Evolutionary conservation across 2,888 invertebrate species (phyloP).

Genomic region (Melieria picta): DNA sequence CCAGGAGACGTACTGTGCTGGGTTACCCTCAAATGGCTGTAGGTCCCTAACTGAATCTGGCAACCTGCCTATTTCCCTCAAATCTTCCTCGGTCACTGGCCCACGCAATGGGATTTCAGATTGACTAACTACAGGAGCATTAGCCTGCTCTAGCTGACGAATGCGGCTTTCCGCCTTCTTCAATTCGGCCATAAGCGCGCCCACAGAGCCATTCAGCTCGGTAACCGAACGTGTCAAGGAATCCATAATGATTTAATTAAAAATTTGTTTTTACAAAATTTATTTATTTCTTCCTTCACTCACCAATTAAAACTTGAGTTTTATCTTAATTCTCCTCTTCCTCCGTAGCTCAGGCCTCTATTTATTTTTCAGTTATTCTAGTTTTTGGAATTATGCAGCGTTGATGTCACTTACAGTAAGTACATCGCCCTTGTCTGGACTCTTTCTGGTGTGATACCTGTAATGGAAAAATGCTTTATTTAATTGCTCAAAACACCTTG

Average conservation of each 20-base stretch:
- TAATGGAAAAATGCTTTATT: no score
- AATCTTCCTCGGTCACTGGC: constrained; percentile 25
- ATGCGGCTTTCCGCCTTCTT: not conserved
- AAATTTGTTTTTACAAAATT: no score
- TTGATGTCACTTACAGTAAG: no score
- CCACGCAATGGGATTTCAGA: not conserved
- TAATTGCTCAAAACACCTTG: no score
- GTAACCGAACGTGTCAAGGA: not conserved
- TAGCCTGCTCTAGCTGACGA: not conserved
- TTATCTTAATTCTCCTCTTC: no score
- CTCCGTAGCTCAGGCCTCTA: no score
- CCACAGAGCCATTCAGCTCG: not conserved
- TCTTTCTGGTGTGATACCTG: no score
- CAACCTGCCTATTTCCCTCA: constrained; percentile 29
- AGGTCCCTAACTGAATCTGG: constrained; percentile 38
- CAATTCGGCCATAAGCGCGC: not conserved
- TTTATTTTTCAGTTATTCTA: no score
- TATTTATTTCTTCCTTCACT: no score
- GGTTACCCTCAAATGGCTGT: constrained; percentile 37
- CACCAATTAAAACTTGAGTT: no score
- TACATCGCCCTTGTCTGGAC: no score
- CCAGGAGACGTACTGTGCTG: constrained; percentile 39
- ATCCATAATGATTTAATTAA: not conserved
- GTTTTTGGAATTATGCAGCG: no score
- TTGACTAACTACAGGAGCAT: not conserved